Evolutionary conservation across 1,140 invertebrate species (phyloP).

Genomic region (Metaphire vulgaris): DNA sequence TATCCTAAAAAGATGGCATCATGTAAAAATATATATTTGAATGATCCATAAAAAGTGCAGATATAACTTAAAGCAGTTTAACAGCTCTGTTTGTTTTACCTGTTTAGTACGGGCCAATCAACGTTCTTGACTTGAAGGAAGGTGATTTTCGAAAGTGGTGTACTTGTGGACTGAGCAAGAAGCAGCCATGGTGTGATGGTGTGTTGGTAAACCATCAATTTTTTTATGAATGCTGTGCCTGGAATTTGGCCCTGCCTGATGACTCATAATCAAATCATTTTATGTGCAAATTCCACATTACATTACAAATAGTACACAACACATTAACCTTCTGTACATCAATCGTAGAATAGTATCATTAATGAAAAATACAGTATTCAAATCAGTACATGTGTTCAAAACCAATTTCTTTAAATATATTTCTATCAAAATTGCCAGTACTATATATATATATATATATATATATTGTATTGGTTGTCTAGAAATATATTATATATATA

Average conservation of each 20-base stretch:
- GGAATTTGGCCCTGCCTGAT: background rate
- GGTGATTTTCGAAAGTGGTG: conserved; percentile 46
- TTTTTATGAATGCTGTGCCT: background rate
- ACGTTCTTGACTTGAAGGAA: conserved; percentile 31
- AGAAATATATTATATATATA: no score
- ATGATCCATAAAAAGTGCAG: no score
- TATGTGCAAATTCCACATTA: background rate
- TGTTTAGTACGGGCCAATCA: conserved; percentile 23
- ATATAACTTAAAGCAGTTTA: no score
- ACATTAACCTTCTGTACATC: background rate
- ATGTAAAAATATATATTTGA: no score
- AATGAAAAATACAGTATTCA: background rate
- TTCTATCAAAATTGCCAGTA: no score
- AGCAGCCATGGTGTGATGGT: conserved; percentile 50
- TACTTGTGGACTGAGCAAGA: conserved; percentile 46
- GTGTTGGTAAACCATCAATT: conserved; percentile 3
- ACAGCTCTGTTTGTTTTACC: background rate
- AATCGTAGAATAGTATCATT: no score
- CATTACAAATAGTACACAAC: background rate
- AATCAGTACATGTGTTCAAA: background rate
- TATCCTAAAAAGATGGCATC: no score
- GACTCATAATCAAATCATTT: no score
- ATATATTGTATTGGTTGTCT: no score
- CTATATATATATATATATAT: no score
- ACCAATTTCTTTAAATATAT: background rate